phyloP scores from a whole-genome alignment of 2,113 vertebrate species.

The Zosterops lateralis region DNA sequence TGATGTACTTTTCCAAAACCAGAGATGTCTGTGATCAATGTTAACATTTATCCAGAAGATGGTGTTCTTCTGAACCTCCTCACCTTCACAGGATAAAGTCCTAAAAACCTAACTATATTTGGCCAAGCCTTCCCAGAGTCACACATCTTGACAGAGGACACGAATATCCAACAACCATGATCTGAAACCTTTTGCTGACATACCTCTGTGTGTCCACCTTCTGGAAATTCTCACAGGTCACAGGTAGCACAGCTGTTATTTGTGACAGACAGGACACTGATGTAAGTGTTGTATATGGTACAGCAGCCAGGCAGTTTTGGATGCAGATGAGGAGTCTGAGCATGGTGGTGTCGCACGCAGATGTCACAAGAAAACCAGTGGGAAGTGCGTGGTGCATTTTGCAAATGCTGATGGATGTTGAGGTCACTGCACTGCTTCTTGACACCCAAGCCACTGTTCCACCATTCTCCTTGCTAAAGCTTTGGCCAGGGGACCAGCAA shows the following conservation, averaged over 20 bases:
- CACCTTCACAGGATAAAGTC: neutral
- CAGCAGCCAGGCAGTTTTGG: neutral
- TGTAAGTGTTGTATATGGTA: fast-evolving
- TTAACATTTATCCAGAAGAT: neutral
- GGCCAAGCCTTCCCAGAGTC: neutral
- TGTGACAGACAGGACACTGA: neutral
- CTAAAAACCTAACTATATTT: neutral
- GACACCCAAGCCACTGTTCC: neutral
- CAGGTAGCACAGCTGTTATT: neutral
- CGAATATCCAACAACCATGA: neutral
- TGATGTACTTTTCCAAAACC: neutral
- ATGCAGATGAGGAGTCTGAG: neutral
- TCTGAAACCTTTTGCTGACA: neutral
- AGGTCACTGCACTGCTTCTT: neutral
- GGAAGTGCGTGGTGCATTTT: fast-evolving
- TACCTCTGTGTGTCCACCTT: neutral
- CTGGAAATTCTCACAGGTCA: neutral
- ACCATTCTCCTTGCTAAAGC: neutral
- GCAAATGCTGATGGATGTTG: neutral
- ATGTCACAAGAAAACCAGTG: neutral
- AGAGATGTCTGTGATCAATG: neutral
- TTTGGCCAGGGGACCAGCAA: neutral
- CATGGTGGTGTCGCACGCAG: fast-evolving
- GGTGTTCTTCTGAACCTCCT: neutral
- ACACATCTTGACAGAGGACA: neutral